Conservation (phyloP, 2,113 vertebrate species). For the Pantherophis guttatus region DNA sequence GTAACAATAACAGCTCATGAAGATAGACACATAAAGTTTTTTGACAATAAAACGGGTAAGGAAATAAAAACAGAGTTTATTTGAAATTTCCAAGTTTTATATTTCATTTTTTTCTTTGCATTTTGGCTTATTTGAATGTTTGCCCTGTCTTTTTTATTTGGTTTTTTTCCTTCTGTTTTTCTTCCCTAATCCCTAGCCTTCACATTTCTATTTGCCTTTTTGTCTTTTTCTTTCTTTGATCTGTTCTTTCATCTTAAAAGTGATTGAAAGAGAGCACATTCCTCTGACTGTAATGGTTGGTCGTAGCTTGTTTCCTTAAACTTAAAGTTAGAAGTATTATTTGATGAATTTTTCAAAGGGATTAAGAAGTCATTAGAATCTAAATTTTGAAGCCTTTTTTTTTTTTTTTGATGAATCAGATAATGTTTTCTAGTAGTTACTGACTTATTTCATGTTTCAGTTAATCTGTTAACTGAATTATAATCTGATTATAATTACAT, state of each 20-base stretch:
- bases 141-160: not conserved
- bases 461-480: not conserved
- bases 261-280: not conserved
- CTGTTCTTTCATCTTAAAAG: not conserved
- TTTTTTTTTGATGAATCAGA: not conserved
- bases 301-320: not conserved
- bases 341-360: not conserved
- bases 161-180: not conserved
- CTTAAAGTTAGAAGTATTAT: not conserved
- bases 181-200: not conserved
- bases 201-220: not conserved
- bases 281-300: not conserved
- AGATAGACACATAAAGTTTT: slow-evolving; percentile 98
- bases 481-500: not conserved
- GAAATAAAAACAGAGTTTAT: not conserved
- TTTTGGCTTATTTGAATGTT: not conserved
- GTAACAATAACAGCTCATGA: slow-evolving; percentile 96
- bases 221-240: not conserved
- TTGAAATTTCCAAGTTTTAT: not conserved
- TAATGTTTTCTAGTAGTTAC: not conserved
- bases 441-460: not conserved
- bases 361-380: no score
- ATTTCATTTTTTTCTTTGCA: not conserved
- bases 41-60: slow-evolving; percentile 97
- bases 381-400: not conserved